A percentile compares a stretch with the other conserved stretches of the same genome.
phyloP scores from a whole-genome alignment of 2,888 invertebrate species.

The Oxystoma pomonae region DNA sequence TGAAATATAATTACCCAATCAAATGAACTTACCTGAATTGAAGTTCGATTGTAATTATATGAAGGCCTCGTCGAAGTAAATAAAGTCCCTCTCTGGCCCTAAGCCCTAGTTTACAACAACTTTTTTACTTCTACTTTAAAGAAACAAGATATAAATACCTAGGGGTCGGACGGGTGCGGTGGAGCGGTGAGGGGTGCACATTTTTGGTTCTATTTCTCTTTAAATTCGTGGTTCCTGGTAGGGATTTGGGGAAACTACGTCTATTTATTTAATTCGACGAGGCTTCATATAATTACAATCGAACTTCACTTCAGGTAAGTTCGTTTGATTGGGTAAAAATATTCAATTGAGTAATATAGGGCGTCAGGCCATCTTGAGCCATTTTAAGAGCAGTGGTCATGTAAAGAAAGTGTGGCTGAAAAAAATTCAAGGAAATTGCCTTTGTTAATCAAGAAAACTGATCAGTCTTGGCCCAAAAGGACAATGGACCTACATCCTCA shows the following conservation, averaged over 20 bases:
- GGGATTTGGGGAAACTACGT: neutral
- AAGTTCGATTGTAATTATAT: neutral
- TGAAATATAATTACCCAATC: neutral
- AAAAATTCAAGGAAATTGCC: no score
- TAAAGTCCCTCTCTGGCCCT: neutral
- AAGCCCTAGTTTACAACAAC: neutral
- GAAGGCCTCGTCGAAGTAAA: neutral
- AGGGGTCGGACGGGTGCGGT: neutral
- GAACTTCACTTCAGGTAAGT: neutral
- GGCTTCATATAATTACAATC: neutral
- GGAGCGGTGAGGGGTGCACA: neutral
- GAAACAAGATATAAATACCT: neutral
- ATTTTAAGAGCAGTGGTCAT: no score
- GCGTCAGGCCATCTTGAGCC: no score
- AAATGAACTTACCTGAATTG: neutral
- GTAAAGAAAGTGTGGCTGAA: no score
- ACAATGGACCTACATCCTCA: no score
- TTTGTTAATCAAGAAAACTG: no score
- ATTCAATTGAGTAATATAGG: no score
- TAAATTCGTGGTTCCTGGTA: neutral
- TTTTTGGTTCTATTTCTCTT: neutral
- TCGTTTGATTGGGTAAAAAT: neutral
- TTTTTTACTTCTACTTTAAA: neutral
- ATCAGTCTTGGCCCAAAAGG: no score
- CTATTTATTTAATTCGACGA: neutral